Evolutionary conservation across 2,113 vertebrate genomes (phyloP).

Genomic region (Phoxinus phoxinus): DNA sequence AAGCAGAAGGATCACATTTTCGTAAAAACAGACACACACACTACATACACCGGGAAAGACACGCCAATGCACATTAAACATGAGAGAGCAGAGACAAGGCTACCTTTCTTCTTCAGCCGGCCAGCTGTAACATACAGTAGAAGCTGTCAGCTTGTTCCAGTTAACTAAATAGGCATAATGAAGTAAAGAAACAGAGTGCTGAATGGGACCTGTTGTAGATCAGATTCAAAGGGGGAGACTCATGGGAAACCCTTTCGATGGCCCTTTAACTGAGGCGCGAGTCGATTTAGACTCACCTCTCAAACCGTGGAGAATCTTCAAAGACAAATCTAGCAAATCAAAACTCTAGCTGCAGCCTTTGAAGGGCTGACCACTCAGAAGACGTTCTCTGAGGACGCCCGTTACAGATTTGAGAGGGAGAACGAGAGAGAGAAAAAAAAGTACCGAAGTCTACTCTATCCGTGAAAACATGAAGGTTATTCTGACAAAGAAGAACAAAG

Average conservation of each 20-base stretch:
- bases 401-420: neutral
- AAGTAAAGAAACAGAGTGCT: slow-evolving; percentile 31
- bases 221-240: neutral
- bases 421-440: neutral
- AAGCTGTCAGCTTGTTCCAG: slow-evolving; percentile 69
- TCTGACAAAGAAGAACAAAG: slow-evolving; percentile 1
- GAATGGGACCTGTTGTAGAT: slow-evolving; percentile 8
- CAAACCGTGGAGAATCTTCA: slow-evolving; percentile 9
- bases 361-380: slow-evolving; percentile 13
- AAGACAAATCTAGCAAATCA: slow-evolving; percentile 43
- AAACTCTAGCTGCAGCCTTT: slow-evolving; percentile 5
- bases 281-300: slow-evolving; percentile 3
- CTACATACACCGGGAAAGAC: slow-evolving; percentile 52
- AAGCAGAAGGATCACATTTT: slow-evolving; percentile 16
- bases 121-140: slow-evolving; percentile 82
- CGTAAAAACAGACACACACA: slow-evolving; percentile 41
- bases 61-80: slow-evolving; percentile 58
- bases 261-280: neutral
- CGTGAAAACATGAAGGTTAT: neutral
- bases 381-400: neutral
- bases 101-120: slow-evolving; percentile 81
- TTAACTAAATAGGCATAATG: slow-evolving; percentile 62
- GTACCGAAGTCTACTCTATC: neutral
- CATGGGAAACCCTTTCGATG: neutral
- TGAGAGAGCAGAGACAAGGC: slow-evolving; percentile 56